Evolutionary conservation across 92 coral and sea anemone species (phyloP).

Genomic region (Metridium senile): DNA sequence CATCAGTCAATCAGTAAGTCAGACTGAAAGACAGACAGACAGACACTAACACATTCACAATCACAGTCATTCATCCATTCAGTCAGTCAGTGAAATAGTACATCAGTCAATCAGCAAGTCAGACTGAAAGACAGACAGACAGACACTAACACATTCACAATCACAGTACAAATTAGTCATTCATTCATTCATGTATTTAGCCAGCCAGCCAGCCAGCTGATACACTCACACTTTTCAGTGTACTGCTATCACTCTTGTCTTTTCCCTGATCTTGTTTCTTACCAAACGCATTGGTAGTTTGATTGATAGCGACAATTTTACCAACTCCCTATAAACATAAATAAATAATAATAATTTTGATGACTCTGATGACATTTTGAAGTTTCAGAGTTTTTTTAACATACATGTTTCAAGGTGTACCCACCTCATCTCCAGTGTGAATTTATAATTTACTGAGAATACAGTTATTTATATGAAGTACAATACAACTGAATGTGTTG

Average conservation of each 20-base stretch:
- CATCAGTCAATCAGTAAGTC: too few relatives aligned
- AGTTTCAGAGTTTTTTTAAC: not conserved
- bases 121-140: not conserved
- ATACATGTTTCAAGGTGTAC: too few relatives aligned
- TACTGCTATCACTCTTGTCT: not conserved
- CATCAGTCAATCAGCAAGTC: not conserved
- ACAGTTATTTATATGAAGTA: too few relatives aligned
- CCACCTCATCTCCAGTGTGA: too few relatives aligned
- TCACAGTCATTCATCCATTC: too few relatives aligned
- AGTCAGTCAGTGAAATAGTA: not conserved
- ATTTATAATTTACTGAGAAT: too few relatives aligned
- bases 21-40: too few relatives aligned
- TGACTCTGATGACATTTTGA: not conserved
- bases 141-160: not conserved
- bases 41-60: too few relatives aligned
- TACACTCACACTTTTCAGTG: conserved; percentile 13
- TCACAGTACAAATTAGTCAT: not conserved
- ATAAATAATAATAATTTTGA: not conserved
- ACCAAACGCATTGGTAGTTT: not conserved
- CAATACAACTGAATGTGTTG: too few relatives aligned
- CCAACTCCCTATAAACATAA: conserved; percentile 4
- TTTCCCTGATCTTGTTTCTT: not conserved
- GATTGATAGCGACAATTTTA: conserved; percentile 13
- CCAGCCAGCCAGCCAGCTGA: not conserved
- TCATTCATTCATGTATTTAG: too few relatives aligned